Base-by-base conservation (phyloP, 2,888 invertebrate genomes). In the Dastarcus helophoroides region DNA sequence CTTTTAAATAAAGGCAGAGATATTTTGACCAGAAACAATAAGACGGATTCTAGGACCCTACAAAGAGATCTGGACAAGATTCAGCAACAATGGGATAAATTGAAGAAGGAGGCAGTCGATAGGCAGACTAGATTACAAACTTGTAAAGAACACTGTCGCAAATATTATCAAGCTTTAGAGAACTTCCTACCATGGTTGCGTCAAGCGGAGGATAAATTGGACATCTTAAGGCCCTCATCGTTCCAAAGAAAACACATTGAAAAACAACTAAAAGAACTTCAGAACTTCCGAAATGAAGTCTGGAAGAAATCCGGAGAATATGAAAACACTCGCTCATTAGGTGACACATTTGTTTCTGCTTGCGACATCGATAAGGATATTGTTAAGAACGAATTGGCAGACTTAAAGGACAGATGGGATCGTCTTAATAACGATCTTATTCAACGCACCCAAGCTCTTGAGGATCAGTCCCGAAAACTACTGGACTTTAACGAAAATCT, bases 251-350 rank as follows among this genome's bases (percentile, higher is more conserved):
- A 80, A 35, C 86, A 88, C 46, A 76, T 91, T 9, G 89, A 89
- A 53, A 81, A 81, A 44, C 89, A 90, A 54, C 65, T 94, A 3
- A 78, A 82, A 30, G 91, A 93, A 47, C 64, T 93, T 32, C 88
- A 90, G 50, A 73, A 74, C 27, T 83, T 94, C 68, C 76, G 91
- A 46, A 91, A 90, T 50, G 94, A 94, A 48, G 79, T 93, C 1
- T 85, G 90, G 80, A 88, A 90, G 58, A 85, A 84, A 50, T 84
- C 88, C 8, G 90, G 90, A 6, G 94, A 94, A 60, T 91, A 82
- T 49, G 94, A 94, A 51, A 86, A 84, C 58, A 82, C 84, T 42
- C 77, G 78, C 52, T 78, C 79, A 0, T 64, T 86, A 3, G 93
- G 93, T 1, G 90, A 91, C 48, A 79, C 85, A 0, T 86, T 94